Evolutionary conservation across 2,113 vertebrate genomes (phyloP).

Genomic region (Sakesphorus luctuosus): DNA sequence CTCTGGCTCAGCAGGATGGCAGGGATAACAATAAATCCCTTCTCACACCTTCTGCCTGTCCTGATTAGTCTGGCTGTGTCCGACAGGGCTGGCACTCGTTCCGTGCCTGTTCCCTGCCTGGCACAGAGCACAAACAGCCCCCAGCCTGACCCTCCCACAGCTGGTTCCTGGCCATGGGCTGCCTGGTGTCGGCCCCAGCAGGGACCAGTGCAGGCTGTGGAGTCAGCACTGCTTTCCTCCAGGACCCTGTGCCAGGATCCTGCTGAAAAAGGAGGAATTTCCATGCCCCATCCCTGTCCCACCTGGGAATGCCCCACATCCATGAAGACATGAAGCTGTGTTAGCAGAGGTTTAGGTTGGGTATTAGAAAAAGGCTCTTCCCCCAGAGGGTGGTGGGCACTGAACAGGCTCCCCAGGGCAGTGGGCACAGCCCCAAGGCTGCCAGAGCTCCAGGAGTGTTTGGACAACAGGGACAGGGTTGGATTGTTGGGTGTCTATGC

Average conservation of each 20-base stretch:
- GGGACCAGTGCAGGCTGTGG: background rate
- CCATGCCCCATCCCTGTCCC: background rate
- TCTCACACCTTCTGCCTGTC: conserved; percentile 26
- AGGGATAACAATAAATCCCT: conserved; percentile 43
- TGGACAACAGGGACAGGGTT: background rate
- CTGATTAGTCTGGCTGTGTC: background rate
- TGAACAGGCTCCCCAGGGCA: background rate
- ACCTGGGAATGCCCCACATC: rapidly evolving
- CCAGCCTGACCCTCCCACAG: background rate
- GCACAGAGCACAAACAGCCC: background rate
- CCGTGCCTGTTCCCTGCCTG: background rate
- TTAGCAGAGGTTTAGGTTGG: background rate
- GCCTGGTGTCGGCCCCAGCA: rapidly evolving
- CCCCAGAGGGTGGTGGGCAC: background rate
- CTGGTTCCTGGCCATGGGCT: background rate
- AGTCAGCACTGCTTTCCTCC: background rate
- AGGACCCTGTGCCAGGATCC: rapidly evolving
- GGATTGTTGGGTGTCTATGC: background rate
- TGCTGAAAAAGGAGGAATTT: background rate
- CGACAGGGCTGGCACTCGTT: background rate
- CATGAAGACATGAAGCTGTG: background rate
- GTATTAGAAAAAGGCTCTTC: background rate
- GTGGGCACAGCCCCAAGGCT: background rate
- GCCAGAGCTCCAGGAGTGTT: background rate
- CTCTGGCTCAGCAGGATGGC: conserved; percentile 1